A percentile compares a stretch with the other conserved stretches of the same genome.
phyloP scores from a whole-genome alignment of 2,888 invertebrate genomes.

The Leucophenga maculata region DNA sequence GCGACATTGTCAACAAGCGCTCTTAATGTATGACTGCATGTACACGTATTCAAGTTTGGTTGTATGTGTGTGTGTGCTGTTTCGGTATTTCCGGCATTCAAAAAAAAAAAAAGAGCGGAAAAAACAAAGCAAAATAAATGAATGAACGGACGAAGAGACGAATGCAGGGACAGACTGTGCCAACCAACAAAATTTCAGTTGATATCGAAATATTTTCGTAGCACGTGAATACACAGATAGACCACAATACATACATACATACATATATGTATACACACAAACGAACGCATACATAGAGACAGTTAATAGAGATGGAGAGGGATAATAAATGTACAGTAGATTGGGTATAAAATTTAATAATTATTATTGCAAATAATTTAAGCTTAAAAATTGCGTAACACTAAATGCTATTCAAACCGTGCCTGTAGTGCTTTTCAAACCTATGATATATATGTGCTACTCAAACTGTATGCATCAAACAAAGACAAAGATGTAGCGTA shows the following conservation, averaged over 20 bases:
- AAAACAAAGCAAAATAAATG: background rate
- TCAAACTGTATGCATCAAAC: no score
- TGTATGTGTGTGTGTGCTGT: background rate
- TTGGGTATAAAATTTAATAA: no score
- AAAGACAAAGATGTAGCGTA: no score
- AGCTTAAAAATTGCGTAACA: no score
- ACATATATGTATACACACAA: no score
- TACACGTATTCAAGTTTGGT: no score
- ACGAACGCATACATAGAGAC: background rate
- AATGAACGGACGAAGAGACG: background rate
- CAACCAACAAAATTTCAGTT: background rate
- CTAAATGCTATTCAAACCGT: no score
- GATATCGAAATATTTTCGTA: slow-evolving; percentile 6
- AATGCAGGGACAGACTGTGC: no score
- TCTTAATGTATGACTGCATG: background rate
- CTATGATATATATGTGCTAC: no score
- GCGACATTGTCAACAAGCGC: background rate
- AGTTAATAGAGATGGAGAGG: background rate
- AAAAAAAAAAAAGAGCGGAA: background rate
- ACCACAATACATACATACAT: slow-evolving; percentile 3
- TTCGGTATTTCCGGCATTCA: slow-evolving; percentile 13
- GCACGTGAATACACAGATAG: background rate
- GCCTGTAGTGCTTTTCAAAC: no score
- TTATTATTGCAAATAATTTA: no score
- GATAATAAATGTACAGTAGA: no score